These are phyloP conservation scores for Steinernema hermaphroditum DNA, from an alignment of 2,888 invertebrate species.

Conservation along the genomic window DNA sequence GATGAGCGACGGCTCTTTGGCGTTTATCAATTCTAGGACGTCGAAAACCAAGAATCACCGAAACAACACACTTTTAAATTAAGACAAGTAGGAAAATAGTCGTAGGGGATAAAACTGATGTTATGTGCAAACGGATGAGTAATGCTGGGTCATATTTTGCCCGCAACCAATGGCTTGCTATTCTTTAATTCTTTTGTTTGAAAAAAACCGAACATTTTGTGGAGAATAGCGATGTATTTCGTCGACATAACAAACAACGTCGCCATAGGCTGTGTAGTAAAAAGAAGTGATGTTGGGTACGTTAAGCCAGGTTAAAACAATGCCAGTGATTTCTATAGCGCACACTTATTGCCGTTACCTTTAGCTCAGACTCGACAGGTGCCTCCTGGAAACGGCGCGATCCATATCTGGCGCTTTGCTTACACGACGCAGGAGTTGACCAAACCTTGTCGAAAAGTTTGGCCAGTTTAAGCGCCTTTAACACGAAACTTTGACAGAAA, in stretches of 20 bases:
- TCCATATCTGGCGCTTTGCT: constrained; percentile 4
- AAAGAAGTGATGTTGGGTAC: constrained; percentile 1
- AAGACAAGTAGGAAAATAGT: too few relatives aligned
- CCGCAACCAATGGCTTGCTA: too few relatives aligned
- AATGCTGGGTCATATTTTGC: too few relatives aligned
- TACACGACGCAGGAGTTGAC: constrained; percentile 18
- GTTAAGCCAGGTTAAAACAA: too few relatives aligned
- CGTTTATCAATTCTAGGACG: background rate
- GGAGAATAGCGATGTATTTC: background rate
- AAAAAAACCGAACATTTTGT: too few relatives aligned
- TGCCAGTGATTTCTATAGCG: background rate
- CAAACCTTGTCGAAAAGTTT: constrained; percentile 27
- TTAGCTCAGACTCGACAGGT: background rate
- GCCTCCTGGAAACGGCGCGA: background rate
- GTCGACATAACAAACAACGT: constrained; percentile 19
- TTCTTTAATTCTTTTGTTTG: too few relatives aligned
- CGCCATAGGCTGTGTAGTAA: background rate
- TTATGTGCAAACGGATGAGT: too few relatives aligned
- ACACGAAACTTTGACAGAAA: background rate
- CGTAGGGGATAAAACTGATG: too few relatives aligned
- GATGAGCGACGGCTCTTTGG: constrained; percentile 8
- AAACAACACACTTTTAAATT: too few relatives aligned
- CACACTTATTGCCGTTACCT: background rate
- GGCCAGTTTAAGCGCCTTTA: background rate
- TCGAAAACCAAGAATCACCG: too few relatives aligned